Conservation (phyloP, 2,888 invertebrate genomes). For the Cenopis cana region DNA sequence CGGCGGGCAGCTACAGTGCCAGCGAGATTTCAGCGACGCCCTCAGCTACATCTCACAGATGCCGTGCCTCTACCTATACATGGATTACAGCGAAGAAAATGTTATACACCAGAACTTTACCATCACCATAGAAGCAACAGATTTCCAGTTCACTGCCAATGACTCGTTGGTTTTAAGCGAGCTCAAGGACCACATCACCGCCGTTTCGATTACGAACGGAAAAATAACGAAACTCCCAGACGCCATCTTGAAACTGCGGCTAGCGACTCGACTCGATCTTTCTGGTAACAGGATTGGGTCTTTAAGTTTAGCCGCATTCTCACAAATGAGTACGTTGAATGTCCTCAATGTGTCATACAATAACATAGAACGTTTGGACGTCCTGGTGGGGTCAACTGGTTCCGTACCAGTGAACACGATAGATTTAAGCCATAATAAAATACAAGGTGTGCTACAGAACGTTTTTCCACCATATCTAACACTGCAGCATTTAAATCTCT, state of each 20-base stretch:
- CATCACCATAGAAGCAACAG: not conserved
- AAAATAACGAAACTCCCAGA: slow-evolving; percentile 12
- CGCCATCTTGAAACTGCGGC: slow-evolving; percentile 1
- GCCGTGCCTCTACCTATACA: slow-evolving; percentile 19
- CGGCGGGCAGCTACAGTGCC: slow-evolving; percentile 9
- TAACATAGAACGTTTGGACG: slow-evolving; percentile 22
- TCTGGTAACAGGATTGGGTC: slow-evolving; percentile 20
- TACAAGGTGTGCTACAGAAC: slow-evolving; percentile 19
- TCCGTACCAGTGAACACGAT: slow-evolving; percentile 15
- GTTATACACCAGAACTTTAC: slow-evolving; percentile 16
- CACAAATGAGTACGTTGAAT: not conserved
- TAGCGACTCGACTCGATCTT: slow-evolving; percentile 20
- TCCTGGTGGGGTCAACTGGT: not conserved
- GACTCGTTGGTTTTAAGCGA: not conserved
- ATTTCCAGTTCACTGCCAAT: slow-evolving; percentile 14
- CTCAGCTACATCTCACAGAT: slow-evolving; percentile 7
- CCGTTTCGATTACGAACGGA: slow-evolving; percentile 15
- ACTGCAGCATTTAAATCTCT: slow-evolving; percentile 34
- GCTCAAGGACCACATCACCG: slow-evolving; percentile 20
- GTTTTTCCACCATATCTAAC: slow-evolving; percentile 19
- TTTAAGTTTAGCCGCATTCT: slow-evolving; percentile 24
- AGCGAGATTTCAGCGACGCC: slow-evolving; percentile 13
- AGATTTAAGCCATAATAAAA: slow-evolving; percentile 41
- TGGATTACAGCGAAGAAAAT: slow-evolving; percentile 9
- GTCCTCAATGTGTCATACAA: slow-evolving; percentile 32